Percentiles rank a stretch among this genome's conserved stretches.
phyloP scores from a whole-genome alignment of 2,888 invertebrate species.

The Nemotelus nigrinus region DNA sequence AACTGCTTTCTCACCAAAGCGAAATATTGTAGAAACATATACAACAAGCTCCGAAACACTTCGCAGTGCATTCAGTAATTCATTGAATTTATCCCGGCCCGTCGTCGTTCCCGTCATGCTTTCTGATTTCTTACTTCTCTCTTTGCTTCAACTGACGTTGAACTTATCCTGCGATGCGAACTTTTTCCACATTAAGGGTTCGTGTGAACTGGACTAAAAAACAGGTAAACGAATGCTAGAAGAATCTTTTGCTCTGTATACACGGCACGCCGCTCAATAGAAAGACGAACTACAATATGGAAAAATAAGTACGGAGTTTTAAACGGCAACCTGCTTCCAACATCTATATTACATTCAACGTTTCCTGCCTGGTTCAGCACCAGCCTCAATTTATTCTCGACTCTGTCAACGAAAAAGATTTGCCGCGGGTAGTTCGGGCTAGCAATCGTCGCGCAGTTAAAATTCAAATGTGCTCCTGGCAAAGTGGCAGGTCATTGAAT shows the following conservation, averaged over 20 bases:
- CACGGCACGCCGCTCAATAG: not conserved
- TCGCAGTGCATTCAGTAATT: too few relatives aligned
- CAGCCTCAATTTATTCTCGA: not conserved
- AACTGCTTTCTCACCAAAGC: too few relatives aligned
- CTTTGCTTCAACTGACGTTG: too few relatives aligned
- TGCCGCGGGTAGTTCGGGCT: not conserved
- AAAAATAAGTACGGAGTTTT: constrained; percentile 1
- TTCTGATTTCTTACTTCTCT: too few relatives aligned
- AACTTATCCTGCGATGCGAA: too few relatives aligned
- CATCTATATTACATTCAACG: constrained; percentile 22
- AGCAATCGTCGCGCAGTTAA: not conserved
- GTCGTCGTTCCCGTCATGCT: too few relatives aligned
- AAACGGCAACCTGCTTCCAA: constrained; percentile 17
- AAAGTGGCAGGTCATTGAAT: constrained; percentile 23
- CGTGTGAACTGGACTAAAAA: not conserved
- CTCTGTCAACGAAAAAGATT: not conserved
- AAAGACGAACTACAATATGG: constrained; percentile 29
- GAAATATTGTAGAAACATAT: too few relatives aligned
- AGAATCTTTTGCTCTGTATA: constrained; percentile 9
- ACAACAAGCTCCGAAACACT: too few relatives aligned
- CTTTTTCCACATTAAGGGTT: not conserved
- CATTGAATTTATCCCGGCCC: too few relatives aligned
- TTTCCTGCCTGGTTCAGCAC: not conserved
- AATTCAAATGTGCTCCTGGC: constrained; percentile 2
- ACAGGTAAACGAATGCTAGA: not conserved